A percentile compares a stretch with the other conserved stretches of the same genome.
These are phyloP conservation scores for Aspidiotus rigidus DNA, from an alignment of 2,888 invertebrate genomes.

Conservation along the genomic window DNA sequence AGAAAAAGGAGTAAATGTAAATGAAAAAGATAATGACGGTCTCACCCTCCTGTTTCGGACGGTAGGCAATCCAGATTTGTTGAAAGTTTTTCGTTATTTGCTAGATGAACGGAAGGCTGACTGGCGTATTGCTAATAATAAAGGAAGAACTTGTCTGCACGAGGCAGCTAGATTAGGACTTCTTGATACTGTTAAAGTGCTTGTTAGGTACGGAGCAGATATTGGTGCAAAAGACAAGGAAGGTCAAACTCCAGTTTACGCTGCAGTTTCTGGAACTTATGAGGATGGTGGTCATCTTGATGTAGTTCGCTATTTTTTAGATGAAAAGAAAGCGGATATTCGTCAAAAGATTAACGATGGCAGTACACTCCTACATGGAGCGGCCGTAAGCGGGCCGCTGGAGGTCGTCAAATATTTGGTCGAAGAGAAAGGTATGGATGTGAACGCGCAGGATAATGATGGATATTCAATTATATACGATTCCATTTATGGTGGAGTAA, in stretches of 20 bases:
- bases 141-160: not conserved
- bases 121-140: not conserved
- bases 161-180: not conserved
- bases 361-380: not conserved
- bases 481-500: not conserved
- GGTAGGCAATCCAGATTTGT: too few relatives aligned
- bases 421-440: not conserved
- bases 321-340: not conserved
- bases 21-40: too few relatives aligned
- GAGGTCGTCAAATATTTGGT: not conserved
- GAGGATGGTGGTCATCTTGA: not conserved
- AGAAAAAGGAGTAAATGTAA: too few relatives aligned
- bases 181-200: not conserved
- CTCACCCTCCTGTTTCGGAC: too few relatives aligned
- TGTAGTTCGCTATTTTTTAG: not conserved
- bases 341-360: not conserved
- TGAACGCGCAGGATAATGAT: not conserved
- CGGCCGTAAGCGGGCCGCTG: not conserved
- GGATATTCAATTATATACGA: not conserved
- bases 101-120: not conserved
- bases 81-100: too few relatives aligned
- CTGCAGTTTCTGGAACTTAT: not conserved
- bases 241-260: not conserved
- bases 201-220: not conserved
- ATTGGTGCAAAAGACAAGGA: conserved; percentile 1